Evolutionary conservation across 2,113 vertebrate species (phyloP).

Genomic region (Neodontobutis hainanensis): DNA sequence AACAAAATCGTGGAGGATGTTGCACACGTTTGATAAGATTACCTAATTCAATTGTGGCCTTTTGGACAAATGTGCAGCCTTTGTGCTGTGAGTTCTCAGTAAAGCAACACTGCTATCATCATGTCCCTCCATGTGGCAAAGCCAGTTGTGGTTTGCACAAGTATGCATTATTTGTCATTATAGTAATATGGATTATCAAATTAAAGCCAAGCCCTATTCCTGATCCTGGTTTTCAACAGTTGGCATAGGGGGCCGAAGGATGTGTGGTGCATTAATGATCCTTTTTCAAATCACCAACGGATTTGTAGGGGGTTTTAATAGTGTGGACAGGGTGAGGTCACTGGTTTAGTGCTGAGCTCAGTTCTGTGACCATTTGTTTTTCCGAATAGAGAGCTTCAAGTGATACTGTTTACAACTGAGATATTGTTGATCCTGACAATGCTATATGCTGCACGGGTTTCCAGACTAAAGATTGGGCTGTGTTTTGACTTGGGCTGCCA

Average conservation of each 20-base stretch:
- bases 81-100: neutral
- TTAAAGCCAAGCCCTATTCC: constrained; percentile 47
- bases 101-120: constrained; percentile 4
- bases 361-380: neutral
- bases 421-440: constrained; percentile 10
- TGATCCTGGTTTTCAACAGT: constrained; percentile 25
- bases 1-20: neutral
- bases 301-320: constrained; percentile 45
- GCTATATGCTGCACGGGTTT: neutral
- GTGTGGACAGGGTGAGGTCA: constrained; percentile 29
- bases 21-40: constrained; percentile 3
- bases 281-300: constrained; percentile 20
- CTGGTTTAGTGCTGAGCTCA: neutral
- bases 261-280: constrained; percentile 23
- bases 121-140: constrained; percentile 23
- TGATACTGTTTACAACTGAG: neutral
- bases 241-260: constrained; percentile 3
- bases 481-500: constrained; percentile 37
- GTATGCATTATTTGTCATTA: constrained; percentile 36
- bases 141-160: constrained; percentile 30
- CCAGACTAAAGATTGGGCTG: constrained; percentile 10
- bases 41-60: neutral
- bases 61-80: neutral
- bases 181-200: constrained; percentile 57
- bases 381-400: neutral